A percentile compares a stretch with the other conserved stretches of the same genome.
These are phyloP conservation scores for Panzeria rudis DNA, from an alignment of 2,888 invertebrate species.

Conservation along the genomic window DNA sequence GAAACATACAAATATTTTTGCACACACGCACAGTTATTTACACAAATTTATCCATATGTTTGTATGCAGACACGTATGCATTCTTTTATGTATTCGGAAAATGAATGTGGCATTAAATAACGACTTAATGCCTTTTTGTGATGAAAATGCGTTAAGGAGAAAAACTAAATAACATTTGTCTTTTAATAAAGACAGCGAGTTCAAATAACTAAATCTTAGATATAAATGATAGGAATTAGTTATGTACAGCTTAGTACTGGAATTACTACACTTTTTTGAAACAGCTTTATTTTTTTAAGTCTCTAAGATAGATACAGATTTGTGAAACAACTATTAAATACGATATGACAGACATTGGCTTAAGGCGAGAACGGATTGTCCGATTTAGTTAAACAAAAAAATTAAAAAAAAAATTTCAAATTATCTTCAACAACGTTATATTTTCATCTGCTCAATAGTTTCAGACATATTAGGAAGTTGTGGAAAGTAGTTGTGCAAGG, in stretches of 20 bases:
- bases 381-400: too few species aligned
- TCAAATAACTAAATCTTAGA: neutral
- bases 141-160: conserved; percentile 29
- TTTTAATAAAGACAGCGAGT: neutral
- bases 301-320: too few species aligned
- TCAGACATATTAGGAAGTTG: too few species aligned
- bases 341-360: too few species aligned
- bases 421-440: too few species aligned
- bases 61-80: neutral
- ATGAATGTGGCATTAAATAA: conserved; percentile 62
- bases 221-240: neutral
- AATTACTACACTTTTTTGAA: too few species aligned
- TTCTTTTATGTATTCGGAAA: neutral
- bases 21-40: neutral
- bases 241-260: neutral
- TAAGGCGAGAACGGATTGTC: too few species aligned
- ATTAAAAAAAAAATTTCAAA: too few species aligned
- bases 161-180: conserved; percentile 22
- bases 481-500: too few species aligned
- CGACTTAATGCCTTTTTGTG: conserved; percentile 66
- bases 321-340: too few species aligned
- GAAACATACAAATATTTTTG: conserved; percentile 25
- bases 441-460: too few species aligned
- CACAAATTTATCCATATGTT: neutral
- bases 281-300: too few species aligned